These are phyloP conservation scores for Dryas iulia DNA, from an alignment of 1,140 invertebrate species.

Conservation along the genomic window DNA sequence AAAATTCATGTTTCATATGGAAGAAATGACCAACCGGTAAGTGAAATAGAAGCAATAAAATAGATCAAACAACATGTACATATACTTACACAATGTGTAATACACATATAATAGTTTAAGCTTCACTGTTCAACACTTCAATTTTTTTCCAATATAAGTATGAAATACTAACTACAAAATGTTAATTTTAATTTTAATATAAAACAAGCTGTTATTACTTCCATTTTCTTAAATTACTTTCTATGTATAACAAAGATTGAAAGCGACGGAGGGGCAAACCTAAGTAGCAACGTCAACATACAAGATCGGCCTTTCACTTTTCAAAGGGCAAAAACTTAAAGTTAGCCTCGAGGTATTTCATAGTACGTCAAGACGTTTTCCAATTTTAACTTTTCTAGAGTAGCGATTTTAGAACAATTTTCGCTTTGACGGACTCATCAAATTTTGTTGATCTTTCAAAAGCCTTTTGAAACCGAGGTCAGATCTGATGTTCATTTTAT, in stretches of 20 bases:
- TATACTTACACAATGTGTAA: no score
- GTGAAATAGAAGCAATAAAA: no score
- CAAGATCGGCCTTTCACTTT: conserved; percentile 41
- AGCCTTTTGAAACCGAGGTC: conserved; percentile 24
- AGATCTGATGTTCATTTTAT: conserved; percentile 14
- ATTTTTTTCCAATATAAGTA: neutral
- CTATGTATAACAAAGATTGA: neutral
- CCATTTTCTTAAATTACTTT: conserved; percentile 2
- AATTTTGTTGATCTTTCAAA: conserved; percentile 63
- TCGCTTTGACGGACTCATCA: conserved; percentile 58
- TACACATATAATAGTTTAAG: no score
- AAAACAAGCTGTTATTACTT: neutral
- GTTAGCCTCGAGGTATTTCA: conserved; percentile 61
- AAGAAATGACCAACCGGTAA: no score
- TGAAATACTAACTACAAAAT: neutral
- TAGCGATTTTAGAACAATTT: conserved; percentile 65
- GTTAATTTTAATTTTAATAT: neutral
- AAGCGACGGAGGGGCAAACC: conserved; percentile 2
- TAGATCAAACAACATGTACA: no score
- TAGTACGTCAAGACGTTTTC: conserved; percentile 67
- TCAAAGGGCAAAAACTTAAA: conserved; percentile 66
- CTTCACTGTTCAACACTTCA: neutral
- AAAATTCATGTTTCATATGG: no score
- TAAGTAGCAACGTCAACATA: conserved; percentile 30
- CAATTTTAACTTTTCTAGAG: conserved; percentile 68